These are phyloP conservation scores for Amblyopsis rosae DNA, from an alignment of 2,113 vertebrate genomes.

Conservation along the genomic window DNA sequence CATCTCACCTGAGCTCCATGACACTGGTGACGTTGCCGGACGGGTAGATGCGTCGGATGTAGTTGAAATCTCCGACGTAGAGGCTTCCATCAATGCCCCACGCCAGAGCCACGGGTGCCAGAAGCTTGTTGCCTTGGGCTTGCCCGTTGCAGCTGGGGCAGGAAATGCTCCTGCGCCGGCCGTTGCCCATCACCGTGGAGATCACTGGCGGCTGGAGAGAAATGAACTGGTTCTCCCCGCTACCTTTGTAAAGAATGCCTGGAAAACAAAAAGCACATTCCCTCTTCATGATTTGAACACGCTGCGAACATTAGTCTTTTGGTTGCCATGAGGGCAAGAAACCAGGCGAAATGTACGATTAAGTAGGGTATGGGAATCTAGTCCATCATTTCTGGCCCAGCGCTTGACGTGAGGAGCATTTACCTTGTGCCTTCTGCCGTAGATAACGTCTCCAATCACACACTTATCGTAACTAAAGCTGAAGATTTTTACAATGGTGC, in stretches of 20 bases:
- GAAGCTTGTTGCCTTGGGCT: slow-evolving; percentile 95
- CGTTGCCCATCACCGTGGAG: slow-evolving; percentile 97
- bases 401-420: background rate
- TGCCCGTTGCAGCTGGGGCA: slow-evolving; percentile 98
- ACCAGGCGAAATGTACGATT: background rate
- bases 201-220: slow-evolving; percentile 94
- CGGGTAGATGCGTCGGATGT: slow-evolving; percentile 93
- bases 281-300: slow-evolving; percentile 19
- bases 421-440: background rate
- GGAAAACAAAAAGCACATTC: slow-evolving; percentile 26
- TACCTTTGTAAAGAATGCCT: slow-evolving; percentile 98
- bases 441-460: background rate
- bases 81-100: slow-evolving; percentile 95
- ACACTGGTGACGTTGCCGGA: slow-evolving; percentile 96
- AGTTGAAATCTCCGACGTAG: slow-evolving; percentile 98
- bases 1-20: slow-evolving; percentile 91
- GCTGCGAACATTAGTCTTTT: slow-evolving; percentile 5
- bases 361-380: background rate
- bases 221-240: slow-evolving; percentile 96
- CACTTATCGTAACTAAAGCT: too few relatives aligned
- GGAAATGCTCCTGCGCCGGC: slow-evolving; percentile 93
- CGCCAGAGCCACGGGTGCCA: slow-evolving; percentile 92
- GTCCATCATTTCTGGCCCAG: background rate
- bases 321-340: background rate
- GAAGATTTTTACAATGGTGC: too few relatives aligned